Evolutionary conservation across 2,797 vertebrate genomes (phyloP).

Genomic region (Brotula barbata): DNA sequence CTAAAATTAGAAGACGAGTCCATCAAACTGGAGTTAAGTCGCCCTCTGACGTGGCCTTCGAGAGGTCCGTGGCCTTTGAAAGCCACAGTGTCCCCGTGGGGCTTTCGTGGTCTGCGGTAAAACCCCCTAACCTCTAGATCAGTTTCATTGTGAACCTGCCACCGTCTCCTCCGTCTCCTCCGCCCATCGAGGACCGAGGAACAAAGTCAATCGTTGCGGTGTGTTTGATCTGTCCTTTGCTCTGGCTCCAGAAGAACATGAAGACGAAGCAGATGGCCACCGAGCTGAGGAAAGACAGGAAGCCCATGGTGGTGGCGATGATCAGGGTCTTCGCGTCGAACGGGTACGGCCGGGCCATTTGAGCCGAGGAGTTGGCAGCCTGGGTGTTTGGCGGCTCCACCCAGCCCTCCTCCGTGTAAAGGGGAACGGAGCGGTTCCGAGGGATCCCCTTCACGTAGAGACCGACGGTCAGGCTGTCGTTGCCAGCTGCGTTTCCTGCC

Average conservation of each 20-base stretch:
- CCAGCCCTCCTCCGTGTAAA: conserved; percentile 73
- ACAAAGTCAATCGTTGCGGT: conserved; percentile 86
- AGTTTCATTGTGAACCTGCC: conserved; percentile 85
- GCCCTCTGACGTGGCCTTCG: conserved; percentile 14
- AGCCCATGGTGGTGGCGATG: conserved; percentile 88
- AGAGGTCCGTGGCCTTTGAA: conserved; percentile 11
- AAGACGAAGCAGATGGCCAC: conserved; percentile 90
- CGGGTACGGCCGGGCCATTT: conserved; percentile 74
- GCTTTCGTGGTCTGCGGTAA: neutral
- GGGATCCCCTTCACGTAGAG: conserved; percentile 81
- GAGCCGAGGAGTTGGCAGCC: conserved; percentile 73
- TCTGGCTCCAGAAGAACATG: conserved; percentile 92
- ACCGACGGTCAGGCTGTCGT: conserved; percentile 82
- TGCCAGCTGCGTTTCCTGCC: conserved; percentile 86
- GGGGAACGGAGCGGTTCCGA: conserved; percentile 72
- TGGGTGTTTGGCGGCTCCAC: conserved; percentile 69
- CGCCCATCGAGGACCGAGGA: conserved; percentile 78
- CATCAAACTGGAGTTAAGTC: conserved; percentile 28
- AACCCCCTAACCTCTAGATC: conserved; percentile 67
- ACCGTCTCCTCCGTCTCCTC: conserved; percentile 74
- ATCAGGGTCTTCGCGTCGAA: conserved; percentile 85
- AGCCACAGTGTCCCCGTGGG: conserved; percentile 17
- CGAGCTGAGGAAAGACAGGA: conserved; percentile 89
- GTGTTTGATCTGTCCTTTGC: conserved; percentile 89
- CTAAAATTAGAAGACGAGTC: conserved; percentile 41